These are phyloP conservation scores for Sternarchorhynchus goeldii DNA, from an alignment of 2,797 vertebrate genomes.

Conservation along the genomic window DNA sequence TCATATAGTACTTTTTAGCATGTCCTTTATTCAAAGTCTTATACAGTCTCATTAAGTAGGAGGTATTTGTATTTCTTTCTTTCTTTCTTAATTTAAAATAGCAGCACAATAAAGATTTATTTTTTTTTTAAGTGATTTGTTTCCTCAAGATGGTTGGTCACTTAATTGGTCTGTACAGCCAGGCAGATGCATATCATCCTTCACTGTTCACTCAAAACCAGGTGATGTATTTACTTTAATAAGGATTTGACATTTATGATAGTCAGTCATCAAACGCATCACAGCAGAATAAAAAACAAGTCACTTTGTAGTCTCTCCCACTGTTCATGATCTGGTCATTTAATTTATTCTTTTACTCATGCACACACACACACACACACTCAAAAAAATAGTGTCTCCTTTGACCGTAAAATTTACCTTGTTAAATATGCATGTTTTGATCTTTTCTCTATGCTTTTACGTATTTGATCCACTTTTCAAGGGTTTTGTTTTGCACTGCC, in stretches of 20 bases:
- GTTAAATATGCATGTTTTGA: conserved; percentile 8
- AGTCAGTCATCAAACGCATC: conserved; percentile 7
- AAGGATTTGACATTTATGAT: conserved; percentile 11
- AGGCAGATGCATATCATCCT: background rate
- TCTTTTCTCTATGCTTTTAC: background rate
- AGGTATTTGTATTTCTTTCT: background rate
- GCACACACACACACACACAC: background rate
- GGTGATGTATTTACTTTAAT: conserved; percentile 15
- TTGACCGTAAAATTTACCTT: conserved; percentile 6
- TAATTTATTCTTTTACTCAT: conserved; percentile 6
- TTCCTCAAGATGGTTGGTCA: background rate
- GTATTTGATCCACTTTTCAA: no score
- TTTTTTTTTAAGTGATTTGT: background rate
- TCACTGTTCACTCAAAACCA: background rate
- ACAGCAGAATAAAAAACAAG: conserved; percentile 8
- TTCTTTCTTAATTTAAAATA: background rate
- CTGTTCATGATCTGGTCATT: background rate
- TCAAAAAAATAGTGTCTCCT: background rate
- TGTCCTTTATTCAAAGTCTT: background rate
- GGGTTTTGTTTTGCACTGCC: no score
- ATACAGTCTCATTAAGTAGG: background rate
- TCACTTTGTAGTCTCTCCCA: conserved; percentile 9
- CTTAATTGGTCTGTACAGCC: background rate
- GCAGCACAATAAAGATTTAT: background rate
- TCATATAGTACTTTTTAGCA: background rate